These are phyloP conservation scores for Oegoconia quadripuncta DNA, from an alignment of 2,888 invertebrate species.

Conservation along the genomic window DNA sequence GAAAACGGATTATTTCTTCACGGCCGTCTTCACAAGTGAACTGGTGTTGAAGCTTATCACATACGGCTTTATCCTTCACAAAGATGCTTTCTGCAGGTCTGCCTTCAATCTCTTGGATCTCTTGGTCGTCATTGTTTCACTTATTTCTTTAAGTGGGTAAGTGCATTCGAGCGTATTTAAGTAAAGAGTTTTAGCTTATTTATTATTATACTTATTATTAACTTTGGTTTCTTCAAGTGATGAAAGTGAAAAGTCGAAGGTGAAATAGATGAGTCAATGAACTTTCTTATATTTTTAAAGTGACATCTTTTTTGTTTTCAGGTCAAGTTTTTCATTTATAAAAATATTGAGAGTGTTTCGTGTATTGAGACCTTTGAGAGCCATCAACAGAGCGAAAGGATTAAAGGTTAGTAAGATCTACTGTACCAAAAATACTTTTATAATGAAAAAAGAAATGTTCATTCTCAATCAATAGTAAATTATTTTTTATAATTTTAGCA, in stretches of 20 bases:
- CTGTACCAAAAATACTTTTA: too few relatives aligned
- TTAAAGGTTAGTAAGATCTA: constrained; percentile 90
- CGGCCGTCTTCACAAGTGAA: constrained; percentile 97
- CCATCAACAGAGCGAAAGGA: constrained; percentile 99
- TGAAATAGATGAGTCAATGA: not conserved
- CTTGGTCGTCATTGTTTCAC: constrained; percentile 97
- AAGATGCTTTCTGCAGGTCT: constrained; percentile 98
- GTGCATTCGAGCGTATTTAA: constrained; percentile 24
- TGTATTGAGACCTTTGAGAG: constrained; percentile 97
- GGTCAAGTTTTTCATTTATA: constrained; percentile 96
- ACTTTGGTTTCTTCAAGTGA: not conserved
- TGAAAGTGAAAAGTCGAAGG: not conserved
- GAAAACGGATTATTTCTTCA: constrained; percentile 98
- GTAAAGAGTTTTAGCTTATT: not conserved
- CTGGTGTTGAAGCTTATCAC: constrained; percentile 96
- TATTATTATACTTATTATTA: not conserved
- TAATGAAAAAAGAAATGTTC: too few relatives aligned
- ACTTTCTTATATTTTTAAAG: not conserved
- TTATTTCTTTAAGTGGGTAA: constrained; percentile 92
- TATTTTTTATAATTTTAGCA: constrained; percentile 84
- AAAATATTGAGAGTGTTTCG: constrained; percentile 98
- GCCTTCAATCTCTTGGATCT: constrained; percentile 98
- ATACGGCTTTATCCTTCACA: constrained; percentile 97
- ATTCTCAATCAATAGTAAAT: constrained; percentile 5
- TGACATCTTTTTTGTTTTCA: constrained; percentile 7